Evolutionary conservation across 2,113 vertebrate species (phyloP), one percentile per base, ranked within the genome.

Genomic region (Callorhinus ursinus): DNA sequence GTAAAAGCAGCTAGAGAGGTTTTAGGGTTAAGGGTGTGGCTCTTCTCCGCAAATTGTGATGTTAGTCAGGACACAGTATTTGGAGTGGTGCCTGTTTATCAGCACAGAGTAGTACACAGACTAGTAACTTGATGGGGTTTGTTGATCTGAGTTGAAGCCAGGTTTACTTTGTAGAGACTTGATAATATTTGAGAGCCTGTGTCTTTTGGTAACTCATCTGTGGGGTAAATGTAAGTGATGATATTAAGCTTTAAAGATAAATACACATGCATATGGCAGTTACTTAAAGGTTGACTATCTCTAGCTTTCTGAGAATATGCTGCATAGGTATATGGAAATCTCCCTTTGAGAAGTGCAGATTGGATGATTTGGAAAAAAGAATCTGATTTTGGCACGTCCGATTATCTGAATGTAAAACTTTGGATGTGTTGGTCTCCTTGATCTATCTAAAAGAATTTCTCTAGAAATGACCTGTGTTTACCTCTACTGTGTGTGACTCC

Each of bases 151-250:
- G 12, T 46, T 33, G 36, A 95, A 95, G 18, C 6, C 28, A 63
- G 82, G 33, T 76, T 88, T 96, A 79, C 39, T 93, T 90, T 80
- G 88, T 95, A 85, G 65, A 71, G 77, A 69, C 36, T 89, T 65
- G 26, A 12, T 94, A 57, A 65, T 72, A 85, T 51, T 22, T 26
- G 65, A 90, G 51, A 59, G 61, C 33, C 28, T 8, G 31, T 67
- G 85, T 83, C 15, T 71, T 69, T 86, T 39, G 33, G 26, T 93
- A 69, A 51, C 16, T 80, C 22, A 57, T 0, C 14, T 92, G 72
- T 81, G 76, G 65, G 76, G 14, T 83, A 81, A 69, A 80, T 72
- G 28, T 7, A 86, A 79, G 26, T 55, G 76, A 71, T 63, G 79
- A 14, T 74, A 15, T 26, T 24, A 57, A 63, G 18, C 51, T 80